Percentiles rank a stretch among this genome's conserved stretches.
These are phyloP conservation scores for Diachasmimorpha longicaudata DNA, from an alignment of 1,140 invertebrate genomes.

Conservation along the genomic window DNA sequence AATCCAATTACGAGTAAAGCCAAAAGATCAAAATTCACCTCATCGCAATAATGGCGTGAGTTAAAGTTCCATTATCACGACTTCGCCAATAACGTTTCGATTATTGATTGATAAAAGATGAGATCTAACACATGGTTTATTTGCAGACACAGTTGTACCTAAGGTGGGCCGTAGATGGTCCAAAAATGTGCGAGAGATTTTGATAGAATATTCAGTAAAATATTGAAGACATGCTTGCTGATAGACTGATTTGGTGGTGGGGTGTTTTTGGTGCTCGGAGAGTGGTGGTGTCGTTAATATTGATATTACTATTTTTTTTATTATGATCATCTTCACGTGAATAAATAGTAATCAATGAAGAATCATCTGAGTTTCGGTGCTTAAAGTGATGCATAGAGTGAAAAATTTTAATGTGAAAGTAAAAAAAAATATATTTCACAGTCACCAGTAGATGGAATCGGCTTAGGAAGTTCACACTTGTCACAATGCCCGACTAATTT, in stretches of 20 bases:
- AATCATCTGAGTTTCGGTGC: neutral
- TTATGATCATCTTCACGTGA: neutral
- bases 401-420: neutral
- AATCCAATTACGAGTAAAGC: neutral
- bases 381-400: neutral
- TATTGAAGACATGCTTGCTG: constrained; percentile 51
- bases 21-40: neutral
- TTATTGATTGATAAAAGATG: neutral
- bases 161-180: neutral
- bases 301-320: neutral
- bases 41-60: neutral
- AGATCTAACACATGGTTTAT: neutral
- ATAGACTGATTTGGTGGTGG: constrained; percentile 50
- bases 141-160: constrained; percentile 3
- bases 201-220: constrained; percentile 28
- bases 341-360: neutral
- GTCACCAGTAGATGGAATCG: neutral
- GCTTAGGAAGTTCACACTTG: neutral
- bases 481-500: constrained; percentile 7
- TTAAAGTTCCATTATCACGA: constrained; percentile 16
- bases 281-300: constrained; percentile 45
- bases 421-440: neutral
- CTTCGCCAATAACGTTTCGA: neutral
- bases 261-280: constrained; percentile 59
- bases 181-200: constrained; percentile 15